A percentile compares a stretch with the other conserved stretches of the same genome.
phyloP scores from a whole-genome alignment of 1,140 invertebrate species.

The Armadillidium nasatum region DNA sequence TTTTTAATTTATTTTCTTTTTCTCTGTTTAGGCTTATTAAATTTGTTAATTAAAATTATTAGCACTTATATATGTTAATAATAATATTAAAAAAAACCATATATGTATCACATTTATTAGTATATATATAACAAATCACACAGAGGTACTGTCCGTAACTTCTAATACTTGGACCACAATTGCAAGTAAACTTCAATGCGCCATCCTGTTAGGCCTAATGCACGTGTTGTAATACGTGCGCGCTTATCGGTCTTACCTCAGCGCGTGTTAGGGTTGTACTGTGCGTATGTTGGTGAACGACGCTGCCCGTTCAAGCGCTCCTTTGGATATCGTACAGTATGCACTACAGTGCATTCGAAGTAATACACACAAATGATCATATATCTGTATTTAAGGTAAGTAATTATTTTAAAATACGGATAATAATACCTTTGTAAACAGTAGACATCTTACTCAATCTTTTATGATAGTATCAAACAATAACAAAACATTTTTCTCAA shows the following conservation, averaged over 20 bases:
- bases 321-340: not conserved
- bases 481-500: not conserved
- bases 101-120: too few species aligned
- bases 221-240: slow-evolving; percentile 8
- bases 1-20: too few species aligned
- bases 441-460: not conserved
- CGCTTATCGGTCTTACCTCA: not conserved
- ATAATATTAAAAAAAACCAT: too few species aligned
- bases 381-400: not conserved
- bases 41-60: too few species aligned
- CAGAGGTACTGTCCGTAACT: too few species aligned
- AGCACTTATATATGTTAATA: too few species aligned
- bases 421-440: not conserved
- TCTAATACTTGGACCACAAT: not conserved
- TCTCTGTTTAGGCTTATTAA: too few species aligned
- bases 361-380: not conserved
- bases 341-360: slow-evolving; percentile 2
- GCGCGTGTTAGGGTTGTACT: slow-evolving; percentile 1
- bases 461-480: not conserved
- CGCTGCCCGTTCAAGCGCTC: not conserved
- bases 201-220: slow-evolving; percentile 8
- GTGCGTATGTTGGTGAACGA: not conserved
- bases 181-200: slow-evolving; percentile 4
- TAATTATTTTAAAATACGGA: not conserved
- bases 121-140: too few species aligned